Evolutionary conservation across 2,113 vertebrate genomes (phyloP), one percentile per base, ranked within the genome.

Genomic region (Pluvialis apricaria): DNA sequence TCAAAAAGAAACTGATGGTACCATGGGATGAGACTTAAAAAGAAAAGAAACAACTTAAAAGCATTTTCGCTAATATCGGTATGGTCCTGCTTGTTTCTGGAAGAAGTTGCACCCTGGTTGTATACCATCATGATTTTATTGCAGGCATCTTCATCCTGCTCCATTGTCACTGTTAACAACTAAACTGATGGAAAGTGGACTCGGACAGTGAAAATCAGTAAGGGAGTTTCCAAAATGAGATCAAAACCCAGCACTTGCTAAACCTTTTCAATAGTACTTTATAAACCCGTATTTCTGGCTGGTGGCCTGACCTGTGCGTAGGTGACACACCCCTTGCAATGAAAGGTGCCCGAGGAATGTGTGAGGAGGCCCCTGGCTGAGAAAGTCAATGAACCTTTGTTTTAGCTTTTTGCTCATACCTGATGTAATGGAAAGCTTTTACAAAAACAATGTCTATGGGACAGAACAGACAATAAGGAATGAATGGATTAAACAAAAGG

Each of bases 401-500:
- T 89, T 76, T 45, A 91, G 62, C 49, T 64, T 91, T 92, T 49
- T 60, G 57, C 82, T 81, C 61, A 19, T 54, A 68, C 34, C 24
- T 89, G 75, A 57, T 51, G 54, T 42, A 84, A 85, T 87, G 89
- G 61, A 91, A 96, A 89, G 65, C 57, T 89, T 90, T 88, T 80
- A 70, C 64, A 78, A 69, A 85, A 85, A 28, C 73, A 69, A 24
- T 16, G 9, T 45, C 60, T 89, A 40, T 82, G 73, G 61, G 49
- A 49, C 4, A 90, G 83, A 92, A 85, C 4, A 34, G 52, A 49
- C 52, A 76, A 52, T 14, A 78, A 78, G 34, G 64, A 82, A 62
- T 91, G 69, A 91, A 24, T 54, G 73, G 36, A 87, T 89, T 94
- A 84, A 92, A 86, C 49, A 86, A 49, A 72, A 31, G 60, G 19